Percentiles rank a stretch among this genome's conserved stretches.
These are phyloP conservation scores for Lithophane ornitopus DNA, from an alignment of 2,888 invertebrate genomes.

Conservation along the genomic window DNA sequence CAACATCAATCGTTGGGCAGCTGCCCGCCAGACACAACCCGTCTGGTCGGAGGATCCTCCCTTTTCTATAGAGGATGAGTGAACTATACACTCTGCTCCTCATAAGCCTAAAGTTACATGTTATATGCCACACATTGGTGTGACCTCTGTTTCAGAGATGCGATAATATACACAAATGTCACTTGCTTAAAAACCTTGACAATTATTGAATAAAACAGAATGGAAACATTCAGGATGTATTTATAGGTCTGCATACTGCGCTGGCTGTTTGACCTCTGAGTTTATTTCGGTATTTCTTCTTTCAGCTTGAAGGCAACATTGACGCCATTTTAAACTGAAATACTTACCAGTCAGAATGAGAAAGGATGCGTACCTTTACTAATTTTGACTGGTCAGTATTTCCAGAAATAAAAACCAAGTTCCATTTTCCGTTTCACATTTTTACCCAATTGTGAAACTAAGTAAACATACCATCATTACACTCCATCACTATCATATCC, in stretches of 20 bases:
- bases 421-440: not conserved
- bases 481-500: not conserved
- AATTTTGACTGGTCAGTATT: too few relatives aligned
- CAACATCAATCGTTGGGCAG: too few relatives aligned
- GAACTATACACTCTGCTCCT: too few relatives aligned
- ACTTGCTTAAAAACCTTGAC: not conserved
- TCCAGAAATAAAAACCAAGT: not conserved
- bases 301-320: not conserved
- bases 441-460: not conserved
- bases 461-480: not conserved
- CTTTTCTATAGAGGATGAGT: too few relatives aligned
- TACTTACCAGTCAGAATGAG: not conserved
- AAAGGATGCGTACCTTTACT: not conserved
- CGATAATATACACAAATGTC: not conserved
- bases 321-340: not conserved
- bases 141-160: not conserved
- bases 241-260: too few relatives aligned
- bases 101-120: too few relatives aligned
- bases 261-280: not conserved
- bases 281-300: not conserved
- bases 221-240: not conserved
- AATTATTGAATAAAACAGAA: not conserved
- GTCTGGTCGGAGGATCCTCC: too few relatives aligned
- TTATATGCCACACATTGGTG: not conserved
- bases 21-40: too few relatives aligned